phyloP scores from a whole-genome alignment of 2,888 invertebrate genomes.

The Epirrita christyi region DNA sequence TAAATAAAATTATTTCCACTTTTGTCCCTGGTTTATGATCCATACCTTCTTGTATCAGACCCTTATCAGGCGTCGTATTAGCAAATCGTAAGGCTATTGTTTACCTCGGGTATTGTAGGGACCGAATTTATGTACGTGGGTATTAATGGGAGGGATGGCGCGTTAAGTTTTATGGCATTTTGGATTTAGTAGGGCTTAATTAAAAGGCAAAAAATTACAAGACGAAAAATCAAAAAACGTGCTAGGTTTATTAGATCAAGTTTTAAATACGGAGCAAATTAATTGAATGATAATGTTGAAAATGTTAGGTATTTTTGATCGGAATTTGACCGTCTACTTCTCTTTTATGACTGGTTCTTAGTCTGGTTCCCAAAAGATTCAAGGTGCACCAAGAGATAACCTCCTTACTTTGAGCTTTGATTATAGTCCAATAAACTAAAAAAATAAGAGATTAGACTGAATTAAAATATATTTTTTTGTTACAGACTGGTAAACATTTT shows the following conservation, averaged over 20 bases:
- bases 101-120: constrained; percentile 30
- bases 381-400: too few relatives aligned
- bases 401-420: too few relatives aligned
- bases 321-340: too few relatives aligned
- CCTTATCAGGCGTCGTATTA: constrained; percentile 38
- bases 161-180: constrained; percentile 21
- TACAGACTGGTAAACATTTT: constrained; percentile 96
- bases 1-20: constrained; percentile 15
- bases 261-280: too few relatives aligned
- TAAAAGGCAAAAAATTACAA: background rate
- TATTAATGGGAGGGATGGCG: constrained; percentile 22
- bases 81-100: constrained; percentile 36
- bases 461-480: constrained; percentile 59
- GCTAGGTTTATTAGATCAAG: too few relatives aligned
- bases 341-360: too few relatives aligned
- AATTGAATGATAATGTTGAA: background rate
- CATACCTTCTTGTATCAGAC: constrained; percentile 30
- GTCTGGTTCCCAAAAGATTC: too few relatives aligned
- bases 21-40: constrained; percentile 19
- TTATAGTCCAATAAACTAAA: too few relatives aligned
- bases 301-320: too few relatives aligned
- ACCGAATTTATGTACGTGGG: constrained; percentile 19
- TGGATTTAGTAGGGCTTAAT: constrained; percentile 15
- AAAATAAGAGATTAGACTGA: too few relatives aligned
- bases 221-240: too few relatives aligned